Evolutionary conservation across 2,113 vertebrate genomes (phyloP), one percentile per base, ranked within the genome.

Genomic region (Xenus cinereus): DNA sequence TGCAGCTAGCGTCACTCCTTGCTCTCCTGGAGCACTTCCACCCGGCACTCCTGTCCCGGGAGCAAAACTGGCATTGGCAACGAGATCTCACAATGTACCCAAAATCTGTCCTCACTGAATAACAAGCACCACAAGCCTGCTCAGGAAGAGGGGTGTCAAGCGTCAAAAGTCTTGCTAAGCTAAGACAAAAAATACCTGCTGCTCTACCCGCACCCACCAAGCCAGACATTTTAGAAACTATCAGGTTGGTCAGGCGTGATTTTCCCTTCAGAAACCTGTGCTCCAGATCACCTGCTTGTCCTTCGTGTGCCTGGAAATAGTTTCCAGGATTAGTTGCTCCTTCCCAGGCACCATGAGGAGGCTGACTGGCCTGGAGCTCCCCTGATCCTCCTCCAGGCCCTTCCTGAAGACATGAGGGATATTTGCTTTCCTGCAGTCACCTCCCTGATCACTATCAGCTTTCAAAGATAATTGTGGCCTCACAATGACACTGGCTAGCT

Each of bases 341-440:
- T 41, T 51, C 32, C 11, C 30, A 41, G 24, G 19, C 0, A 2
- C 30, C 1, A 0, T 0, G 2, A 18, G 43, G 66, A 71, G 54
- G 54, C 30, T 51, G 45, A 60, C 35, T 1, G 1, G 35, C 45
- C 19, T n/a, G 30, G 45, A 62, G 35, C 19, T 62, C 45, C 66
- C 80, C 24, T 37, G 28, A 50, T 27, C n/a, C 28, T 71, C 66
- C 53, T 39, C 64, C n/a, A 46, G 51, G 14, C 26, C 43, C 56
- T 48, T 76, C 74, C 43, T 39, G 45, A 39, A 77, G 45, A 39
- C 35, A 63, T 46, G 16, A 62, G 30, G 19, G 45, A 43, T 30
- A 14, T 28, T 39, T 18, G 22, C 54, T 41, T 83, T 83, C 45
- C 43, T 82, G 26, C 64, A 33, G 53, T 33, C 64, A 82, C 10